These are phyloP conservation scores for Vimba vimba DNA, from an alignment of 2,113 vertebrate species.

Conservation along the genomic window DNA sequence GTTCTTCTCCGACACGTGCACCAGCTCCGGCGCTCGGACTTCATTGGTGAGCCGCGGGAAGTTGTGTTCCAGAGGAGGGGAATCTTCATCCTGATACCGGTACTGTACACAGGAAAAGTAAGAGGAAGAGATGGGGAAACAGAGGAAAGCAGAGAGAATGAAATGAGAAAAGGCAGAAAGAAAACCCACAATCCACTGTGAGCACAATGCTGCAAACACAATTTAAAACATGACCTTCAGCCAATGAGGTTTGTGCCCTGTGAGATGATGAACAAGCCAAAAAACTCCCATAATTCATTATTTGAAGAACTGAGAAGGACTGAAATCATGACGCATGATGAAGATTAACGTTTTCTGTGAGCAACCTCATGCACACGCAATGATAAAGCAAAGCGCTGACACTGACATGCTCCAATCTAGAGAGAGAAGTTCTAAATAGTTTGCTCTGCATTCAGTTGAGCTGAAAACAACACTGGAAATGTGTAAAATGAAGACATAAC, in stretches of 20 bases:
- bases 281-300: background rate
- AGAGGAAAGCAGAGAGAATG: background rate
- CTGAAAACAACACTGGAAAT: background rate
- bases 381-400: slow-evolving; percentile 16
- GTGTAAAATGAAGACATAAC: background rate
- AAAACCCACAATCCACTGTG: background rate
- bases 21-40: slow-evolving; percentile 89
- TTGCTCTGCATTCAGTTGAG: slow-evolving; percentile 19
- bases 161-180: slow-evolving; percentile 25
- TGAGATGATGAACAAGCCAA: slow-evolving; percentile 19
- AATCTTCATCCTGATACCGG: slow-evolving; percentile 93
- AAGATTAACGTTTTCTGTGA: background rate
- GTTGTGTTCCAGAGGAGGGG: slow-evolving; percentile 84
- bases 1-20: slow-evolving; percentile 96
- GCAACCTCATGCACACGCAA: background rate
- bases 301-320: background rate
- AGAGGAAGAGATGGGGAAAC: background rate
- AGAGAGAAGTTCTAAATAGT: background rate
- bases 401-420: slow-evolving; percentile 4
- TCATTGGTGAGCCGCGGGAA: slow-evolving; percentile 90
- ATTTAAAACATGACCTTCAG: background rate
- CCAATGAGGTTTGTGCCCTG: slow-evolving; percentile 18
- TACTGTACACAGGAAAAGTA: slow-evolving; percentile 79
- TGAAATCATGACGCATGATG: background rate
- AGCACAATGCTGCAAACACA: background rate